phyloP scores from a whole-genome alignment of 2,113 vertebrate species.

The Megaptera novaeangliae region DNA sequence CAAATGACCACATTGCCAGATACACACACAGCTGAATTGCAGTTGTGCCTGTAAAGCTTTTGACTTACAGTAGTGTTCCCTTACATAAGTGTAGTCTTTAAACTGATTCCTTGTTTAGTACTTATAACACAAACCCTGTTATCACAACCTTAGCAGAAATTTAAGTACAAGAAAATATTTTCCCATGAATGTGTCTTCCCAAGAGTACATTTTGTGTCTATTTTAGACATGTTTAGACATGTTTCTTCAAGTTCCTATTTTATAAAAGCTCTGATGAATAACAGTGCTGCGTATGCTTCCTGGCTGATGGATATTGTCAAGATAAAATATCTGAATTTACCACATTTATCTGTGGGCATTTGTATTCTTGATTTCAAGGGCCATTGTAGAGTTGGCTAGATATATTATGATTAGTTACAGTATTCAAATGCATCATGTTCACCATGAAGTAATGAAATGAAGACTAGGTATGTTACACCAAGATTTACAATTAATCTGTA shows the following conservation, averaged over 20 bases:
- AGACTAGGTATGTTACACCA: background rate
- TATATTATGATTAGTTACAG: background rate
- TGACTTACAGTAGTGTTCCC: background rate
- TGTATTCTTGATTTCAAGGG: background rate
- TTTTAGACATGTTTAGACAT: background rate
- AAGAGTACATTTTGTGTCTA: background rate
- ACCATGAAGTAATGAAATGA: background rate
- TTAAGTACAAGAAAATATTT: background rate
- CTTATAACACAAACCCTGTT: background rate
- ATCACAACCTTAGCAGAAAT: background rate
- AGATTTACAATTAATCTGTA: background rate
- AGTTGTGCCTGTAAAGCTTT: background rate
- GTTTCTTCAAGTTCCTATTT: background rate
- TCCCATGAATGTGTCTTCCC: background rate
- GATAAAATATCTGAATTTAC: background rate
- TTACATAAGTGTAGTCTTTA: background rate
- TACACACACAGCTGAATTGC: background rate
- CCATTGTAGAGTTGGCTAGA: background rate
- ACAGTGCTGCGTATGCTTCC: background rate
- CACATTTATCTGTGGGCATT: background rate
- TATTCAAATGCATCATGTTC: background rate
- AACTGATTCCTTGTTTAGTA: background rate
- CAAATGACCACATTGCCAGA: background rate
- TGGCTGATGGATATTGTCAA: background rate
- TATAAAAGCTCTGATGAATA: background rate